Conservation (phyloP, 2,113 vertebrate genomes). For the Barbus barbus region DNA sequence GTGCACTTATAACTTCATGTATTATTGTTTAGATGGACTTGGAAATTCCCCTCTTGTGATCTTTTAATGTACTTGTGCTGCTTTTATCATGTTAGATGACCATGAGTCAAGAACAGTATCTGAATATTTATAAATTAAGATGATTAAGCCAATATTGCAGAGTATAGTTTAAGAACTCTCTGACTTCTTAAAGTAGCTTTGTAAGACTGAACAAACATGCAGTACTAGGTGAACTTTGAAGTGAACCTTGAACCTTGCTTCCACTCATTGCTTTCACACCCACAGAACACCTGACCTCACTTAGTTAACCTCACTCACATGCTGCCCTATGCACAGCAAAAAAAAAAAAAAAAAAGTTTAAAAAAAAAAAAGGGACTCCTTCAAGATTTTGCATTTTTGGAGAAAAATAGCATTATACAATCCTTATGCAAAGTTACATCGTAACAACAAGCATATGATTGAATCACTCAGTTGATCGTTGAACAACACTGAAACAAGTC, state of each 20-base stretch:
- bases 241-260: too few relatives aligned
- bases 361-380: not conserved
- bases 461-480: too few relatives aligned
- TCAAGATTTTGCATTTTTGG: not conserved
- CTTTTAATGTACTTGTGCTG: not conserved
- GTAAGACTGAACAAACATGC: constrained; percentile 6
- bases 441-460: not conserved
- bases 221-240: constrained; percentile 38
- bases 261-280: not conserved
- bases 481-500: too few relatives aligned
- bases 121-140: not conserved
- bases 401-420: not conserved
- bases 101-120: not conserved
- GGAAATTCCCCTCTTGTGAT: not conserved
- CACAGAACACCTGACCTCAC: not conserved
- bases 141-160: not conserved
- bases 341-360: not conserved
- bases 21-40: too few relatives aligned
- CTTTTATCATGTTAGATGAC: not conserved
- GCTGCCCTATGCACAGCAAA: not conserved
- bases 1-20: not conserved
- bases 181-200: not conserved
- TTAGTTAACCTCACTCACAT: not conserved
- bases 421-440: not conserved
- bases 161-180: not conserved